Percentiles rank a stretch among this genome's conserved stretches.
Evolutionary conservation across 2,113 vertebrate species (phyloP).

Genomic region (Toxostoma redivivum): DNA sequence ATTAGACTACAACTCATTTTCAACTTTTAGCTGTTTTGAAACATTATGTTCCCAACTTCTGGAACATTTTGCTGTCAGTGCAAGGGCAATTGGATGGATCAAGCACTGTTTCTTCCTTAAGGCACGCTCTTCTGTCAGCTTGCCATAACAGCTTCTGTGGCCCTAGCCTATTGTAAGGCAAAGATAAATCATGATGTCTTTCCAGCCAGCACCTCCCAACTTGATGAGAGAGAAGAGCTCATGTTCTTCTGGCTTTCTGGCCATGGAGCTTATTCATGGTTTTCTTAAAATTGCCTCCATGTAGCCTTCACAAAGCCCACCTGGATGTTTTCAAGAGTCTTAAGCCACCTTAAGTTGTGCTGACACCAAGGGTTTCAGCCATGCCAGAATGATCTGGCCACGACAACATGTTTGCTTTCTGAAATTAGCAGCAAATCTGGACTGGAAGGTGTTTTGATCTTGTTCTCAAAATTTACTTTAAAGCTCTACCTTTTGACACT

Average conservation of each 20-base stretch:
- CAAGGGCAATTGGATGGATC: not conserved
- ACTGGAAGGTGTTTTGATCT: not conserved
- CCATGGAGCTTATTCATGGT: not conserved
- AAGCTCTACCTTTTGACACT: not conserved
- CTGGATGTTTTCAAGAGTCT: not conserved
- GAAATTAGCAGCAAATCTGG: not conserved
- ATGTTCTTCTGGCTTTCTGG: not conserved
- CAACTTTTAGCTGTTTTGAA: not conserved
- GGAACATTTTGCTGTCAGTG: not conserved
- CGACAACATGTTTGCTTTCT: not conserved
- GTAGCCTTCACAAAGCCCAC: not conserved
- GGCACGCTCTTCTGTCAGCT: not conserved
- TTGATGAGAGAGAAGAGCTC: not conserved
- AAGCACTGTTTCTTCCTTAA: not conserved
- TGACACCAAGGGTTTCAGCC: not conserved
- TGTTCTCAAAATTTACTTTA: not conserved
- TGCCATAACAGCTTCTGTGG: not conserved
- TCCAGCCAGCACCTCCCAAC: not conserved
- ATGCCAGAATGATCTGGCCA: not conserved
- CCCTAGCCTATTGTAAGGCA: not conserved
- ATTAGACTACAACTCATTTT: not conserved
- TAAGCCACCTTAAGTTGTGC: not conserved
- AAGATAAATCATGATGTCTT: not conserved
- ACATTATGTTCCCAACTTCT: not conserved
- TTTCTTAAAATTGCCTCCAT: not conserved